Evolutionary conservation across 2,113 vertebrate species (phyloP).

Genomic region (Otocyon megalotis): DNA sequence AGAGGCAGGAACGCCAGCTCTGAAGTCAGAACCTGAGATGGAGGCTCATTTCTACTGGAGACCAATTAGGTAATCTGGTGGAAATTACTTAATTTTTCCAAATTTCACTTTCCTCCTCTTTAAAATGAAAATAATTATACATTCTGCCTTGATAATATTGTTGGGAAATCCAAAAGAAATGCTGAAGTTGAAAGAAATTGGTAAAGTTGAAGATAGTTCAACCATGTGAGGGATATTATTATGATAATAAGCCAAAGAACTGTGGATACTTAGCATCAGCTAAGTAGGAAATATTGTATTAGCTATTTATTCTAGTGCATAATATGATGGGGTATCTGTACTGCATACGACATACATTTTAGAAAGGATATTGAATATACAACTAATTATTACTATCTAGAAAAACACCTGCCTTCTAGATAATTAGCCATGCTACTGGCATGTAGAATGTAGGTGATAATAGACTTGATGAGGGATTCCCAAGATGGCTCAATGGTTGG

Average conservation of each 20-base stretch:
- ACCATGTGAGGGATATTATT: neutral
- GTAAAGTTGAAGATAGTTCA: neutral
- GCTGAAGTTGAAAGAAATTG: neutral
- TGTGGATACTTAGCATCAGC: neutral
- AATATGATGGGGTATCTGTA: neutral
- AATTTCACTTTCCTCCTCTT: neutral
- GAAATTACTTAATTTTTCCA: neutral
- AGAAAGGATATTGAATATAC: neutral
- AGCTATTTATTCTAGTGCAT: neutral
- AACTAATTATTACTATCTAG: neutral
- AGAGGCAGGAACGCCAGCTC: neutral
- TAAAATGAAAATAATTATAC: neutral
- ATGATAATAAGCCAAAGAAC: neutral
- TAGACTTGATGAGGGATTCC: neutral
- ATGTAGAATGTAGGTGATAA: neutral
- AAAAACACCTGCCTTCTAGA: constrained; percentile 6
- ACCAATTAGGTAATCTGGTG: neutral
- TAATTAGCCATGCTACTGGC: neutral
- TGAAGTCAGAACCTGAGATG: neutral
- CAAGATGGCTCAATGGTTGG: neutral
- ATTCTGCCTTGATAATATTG: neutral
- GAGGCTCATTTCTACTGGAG: neutral
- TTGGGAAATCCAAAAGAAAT: neutral
- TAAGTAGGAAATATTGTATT: neutral
- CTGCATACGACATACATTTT: neutral